A percentile compares a stretch with the other conserved stretches of the same genome.
phyloP scores from a whole-genome alignment of 2,113 vertebrate species.

The Regulus satrapa region DNA sequence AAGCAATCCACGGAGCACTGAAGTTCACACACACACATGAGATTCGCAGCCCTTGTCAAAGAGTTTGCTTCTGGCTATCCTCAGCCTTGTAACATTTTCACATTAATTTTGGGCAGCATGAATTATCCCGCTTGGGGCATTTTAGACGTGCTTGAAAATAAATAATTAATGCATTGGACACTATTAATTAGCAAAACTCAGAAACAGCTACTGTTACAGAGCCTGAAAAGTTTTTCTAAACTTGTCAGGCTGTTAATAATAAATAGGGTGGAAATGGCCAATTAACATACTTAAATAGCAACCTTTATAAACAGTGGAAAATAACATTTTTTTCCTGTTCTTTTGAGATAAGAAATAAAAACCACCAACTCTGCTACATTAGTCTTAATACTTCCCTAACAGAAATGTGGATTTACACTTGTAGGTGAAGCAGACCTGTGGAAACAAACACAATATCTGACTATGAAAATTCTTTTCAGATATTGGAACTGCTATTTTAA shows the following conservation, averaged over 20 bases:
- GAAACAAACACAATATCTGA: background rate
- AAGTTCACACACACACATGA: background rate
- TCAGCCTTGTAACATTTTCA: background rate
- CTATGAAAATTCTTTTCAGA: background rate
- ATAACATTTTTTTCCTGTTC: background rate
- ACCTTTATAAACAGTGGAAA: background rate
- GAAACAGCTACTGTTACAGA: background rate
- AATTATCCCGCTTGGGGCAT: constrained; percentile 28
- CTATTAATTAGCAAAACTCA: constrained; percentile 58
- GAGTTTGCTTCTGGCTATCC: constrained; percentile 20
- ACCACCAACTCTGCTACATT: background rate
- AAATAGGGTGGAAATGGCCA: constrained; percentile 51
- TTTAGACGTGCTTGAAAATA: constrained; percentile 41
- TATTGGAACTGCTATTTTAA: background rate
- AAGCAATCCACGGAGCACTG: background rate
- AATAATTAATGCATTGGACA: constrained; percentile 38
- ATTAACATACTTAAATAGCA: constrained; percentile 54
- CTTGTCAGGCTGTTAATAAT: constrained; percentile 48
- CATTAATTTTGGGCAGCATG: constrained; percentile 30
- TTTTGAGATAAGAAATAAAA: background rate
- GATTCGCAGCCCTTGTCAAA: constrained; percentile 31
- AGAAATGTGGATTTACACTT: background rate
- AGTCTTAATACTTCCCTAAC: background rate
- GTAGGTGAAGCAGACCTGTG: background rate
- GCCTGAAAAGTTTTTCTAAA: constrained; percentile 45